Evolutionary conservation across 2,113 vertebrate species (phyloP), one percentile per base, ranked within the genome.

Genomic region (Antigone vipio): DNA sequence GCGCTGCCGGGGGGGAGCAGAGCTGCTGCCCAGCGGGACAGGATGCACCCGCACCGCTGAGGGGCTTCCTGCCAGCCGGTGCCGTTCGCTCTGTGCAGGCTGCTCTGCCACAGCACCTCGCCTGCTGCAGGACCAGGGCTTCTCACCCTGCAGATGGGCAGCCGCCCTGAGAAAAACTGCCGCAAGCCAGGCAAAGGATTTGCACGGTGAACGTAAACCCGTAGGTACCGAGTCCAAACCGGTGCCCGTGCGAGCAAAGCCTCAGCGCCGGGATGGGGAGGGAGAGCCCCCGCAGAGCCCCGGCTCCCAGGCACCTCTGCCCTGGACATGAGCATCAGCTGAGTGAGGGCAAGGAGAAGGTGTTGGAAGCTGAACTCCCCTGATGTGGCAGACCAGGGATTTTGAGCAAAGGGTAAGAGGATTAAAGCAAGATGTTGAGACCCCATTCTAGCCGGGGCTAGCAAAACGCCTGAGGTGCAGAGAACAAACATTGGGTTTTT

Each of bases 391-490:
- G 55, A 62, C 8, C 32, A 80, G 60, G 44, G 90, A 53, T 88
- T 90, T 13, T 35, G 66, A 83, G 88, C 49, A 92, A 82, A 94
- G 44, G n/a, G 58, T 77, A 73, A 64, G 74, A 80, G 81, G n/a
- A 89, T 88, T 76, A 90, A 69, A 94, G 73, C 42, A 73, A 79
- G 88, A 79, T 26, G 49, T 6, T 1, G 24, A 78, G 84, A 88
- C 8, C 62, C 14, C 0, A 0, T 53, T 83, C 55, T 88, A 89
- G 58, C 13, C 0, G 0, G 32, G 44, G 27, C 22, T 18, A 80
- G 75, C 63, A 62, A 74, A 95, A 88, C 1, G 12, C 72, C 87
- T n/a, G 85, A 76, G 63, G 77, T 5, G 7, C 66, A 77, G 67
- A 80, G 85, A 88, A 69, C 29, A 77, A 95, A 77, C 32, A 32